Base-by-base conservation (phyloP, 2,888 invertebrate genomes). In the Ectemnius continuus region DNA sequence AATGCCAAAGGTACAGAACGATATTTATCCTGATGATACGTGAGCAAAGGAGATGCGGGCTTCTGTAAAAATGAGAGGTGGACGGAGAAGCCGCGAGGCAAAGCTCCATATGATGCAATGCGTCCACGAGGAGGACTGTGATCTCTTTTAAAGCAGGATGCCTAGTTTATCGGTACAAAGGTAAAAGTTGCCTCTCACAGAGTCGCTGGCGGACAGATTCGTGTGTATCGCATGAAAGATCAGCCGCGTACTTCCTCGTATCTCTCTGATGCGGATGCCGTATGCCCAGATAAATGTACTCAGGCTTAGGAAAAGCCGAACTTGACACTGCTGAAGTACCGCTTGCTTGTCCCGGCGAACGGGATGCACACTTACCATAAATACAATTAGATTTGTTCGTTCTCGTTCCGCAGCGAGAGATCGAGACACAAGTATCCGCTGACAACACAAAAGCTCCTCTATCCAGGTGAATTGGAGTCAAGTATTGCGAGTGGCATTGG, bases 181-280 rank as follows among this genome's bases (percentile, higher is more conserved):
- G 70, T 73, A 81, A 52, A 52, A 75, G 73, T 66, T 73, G 78
- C 64, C 69, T 78, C 72, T 67, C 67, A 36, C 46, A 45, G 36
- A 46, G 36, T 36, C 36, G 3, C 36, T 8, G 8, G 36, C 36
- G 69, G 75, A 66, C 75, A 74, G 67, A 79, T 79, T 73, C 48
- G 76, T 36, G 36, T 36, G 36, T 36, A 36, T 76, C 72, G 72
- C 72, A 76, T 72, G 70, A 72, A 75, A 73, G 75, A 80, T 78
- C 75, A 74, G 69, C 67, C 47, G n/a, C 67, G 64, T 72, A 78
- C 70, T 36, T 36, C 1, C 4, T 6, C 36, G 36, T 36, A 36
- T 36, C 36, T 72, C 63, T 75, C 65, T 63, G 65, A 72, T 72
- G 56, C 18, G 65, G 70, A 74, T 57, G 60, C 48, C 62, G 52